These are phyloP conservation scores for Pygmarrhopalites habei DNA, from an alignment of 1,140 invertebrate genomes.

Conservation along the genomic window DNA sequence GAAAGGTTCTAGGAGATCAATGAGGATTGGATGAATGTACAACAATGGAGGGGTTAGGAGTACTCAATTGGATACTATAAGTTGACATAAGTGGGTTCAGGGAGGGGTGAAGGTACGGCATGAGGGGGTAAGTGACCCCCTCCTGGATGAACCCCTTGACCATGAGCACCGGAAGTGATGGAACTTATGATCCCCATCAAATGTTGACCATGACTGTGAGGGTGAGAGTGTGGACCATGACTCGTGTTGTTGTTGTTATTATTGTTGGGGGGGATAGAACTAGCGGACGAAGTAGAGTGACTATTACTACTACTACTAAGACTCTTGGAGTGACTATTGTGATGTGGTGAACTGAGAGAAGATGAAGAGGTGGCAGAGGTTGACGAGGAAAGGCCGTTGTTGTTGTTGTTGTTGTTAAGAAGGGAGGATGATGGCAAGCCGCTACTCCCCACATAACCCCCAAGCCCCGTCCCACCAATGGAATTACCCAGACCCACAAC, in stretches of 20 bases:
- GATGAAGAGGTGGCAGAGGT: slow-evolving; percentile 20
- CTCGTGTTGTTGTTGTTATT: slow-evolving; percentile 13
- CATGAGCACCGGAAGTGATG: slow-evolving; percentile 18
- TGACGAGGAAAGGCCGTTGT: slow-evolving; percentile 21
- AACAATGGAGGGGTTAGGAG: slow-evolving; percentile 12
- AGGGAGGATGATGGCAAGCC: neutral
- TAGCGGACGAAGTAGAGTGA: neutral
- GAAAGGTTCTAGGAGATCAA: too few species aligned
- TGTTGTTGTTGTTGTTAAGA: slow-evolving; percentile 15
- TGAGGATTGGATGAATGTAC: too few species aligned
- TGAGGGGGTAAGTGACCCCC: slow-evolving; percentile 7
- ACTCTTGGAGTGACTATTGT: slow-evolving; percentile 2
- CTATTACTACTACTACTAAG: slow-evolving; percentile 10
- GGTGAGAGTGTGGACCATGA: neutral
- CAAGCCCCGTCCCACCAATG: slow-evolving; percentile 17
- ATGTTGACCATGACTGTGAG: slow-evolving; percentile 21
- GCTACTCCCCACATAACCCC: slow-evolving; percentile 13
- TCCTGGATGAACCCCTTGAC: slow-evolving; percentile 16
- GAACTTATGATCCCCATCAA: slow-evolving; percentile 34
- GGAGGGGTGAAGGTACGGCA: slow-evolving; percentile 62
- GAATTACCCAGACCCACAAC: slow-evolving; percentile 18
- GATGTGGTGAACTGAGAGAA: slow-evolving; percentile 14
- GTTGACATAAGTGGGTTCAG: slow-evolving; percentile 87
- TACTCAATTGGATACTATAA: slow-evolving; percentile 56
- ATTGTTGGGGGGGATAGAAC: neutral